A percentile compares a stretch with the other conserved stretches of the same genome.
These are phyloP conservation scores for Holothuria scabra DNA, from an alignment of 53 echinoderm and acorn worm species.

Conservation along the genomic window DNA sequence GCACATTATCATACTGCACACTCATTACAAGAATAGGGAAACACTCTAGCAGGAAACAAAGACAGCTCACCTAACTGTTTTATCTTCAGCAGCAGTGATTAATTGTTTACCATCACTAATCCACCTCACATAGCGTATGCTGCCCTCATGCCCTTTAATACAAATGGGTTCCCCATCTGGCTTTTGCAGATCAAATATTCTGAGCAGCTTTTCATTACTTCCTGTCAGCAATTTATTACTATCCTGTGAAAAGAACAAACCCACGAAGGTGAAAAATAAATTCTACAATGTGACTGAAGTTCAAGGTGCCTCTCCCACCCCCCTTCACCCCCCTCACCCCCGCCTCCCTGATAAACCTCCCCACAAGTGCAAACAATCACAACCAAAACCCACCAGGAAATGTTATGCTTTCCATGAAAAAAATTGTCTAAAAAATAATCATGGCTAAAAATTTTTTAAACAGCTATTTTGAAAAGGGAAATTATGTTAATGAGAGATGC, in stretches of 20 bases:
- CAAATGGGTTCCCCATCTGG: conserved; percentile 72
- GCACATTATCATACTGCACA: too few species aligned
- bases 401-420: too few species aligned
- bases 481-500: too few species aligned
- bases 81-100: conserved; percentile 86
- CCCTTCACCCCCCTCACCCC: too few species aligned
- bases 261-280: background rate
- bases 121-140: conserved; percentile 75
- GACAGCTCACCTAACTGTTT: conserved; percentile 79
- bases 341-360: background rate
- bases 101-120: conserved; percentile 67
- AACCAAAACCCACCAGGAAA: background rate
- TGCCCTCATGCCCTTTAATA: conserved; percentile 74
- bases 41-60: too few species aligned
- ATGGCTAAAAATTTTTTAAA: too few species aligned
- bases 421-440: too few species aligned
- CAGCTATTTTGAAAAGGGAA: too few species aligned
- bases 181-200: conserved; percentile 81
- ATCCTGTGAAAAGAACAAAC: conserved; percentile 56
- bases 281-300: background rate
- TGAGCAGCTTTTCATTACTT: conserved; percentile 92
- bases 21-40: too few species aligned
- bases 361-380: background rate
- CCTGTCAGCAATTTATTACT: conserved; percentile 78
- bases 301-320: too few species aligned